phyloP scores from a whole-genome alignment of 1,140 invertebrate species.

The Caenorhabditis tropicalis region DNA sequence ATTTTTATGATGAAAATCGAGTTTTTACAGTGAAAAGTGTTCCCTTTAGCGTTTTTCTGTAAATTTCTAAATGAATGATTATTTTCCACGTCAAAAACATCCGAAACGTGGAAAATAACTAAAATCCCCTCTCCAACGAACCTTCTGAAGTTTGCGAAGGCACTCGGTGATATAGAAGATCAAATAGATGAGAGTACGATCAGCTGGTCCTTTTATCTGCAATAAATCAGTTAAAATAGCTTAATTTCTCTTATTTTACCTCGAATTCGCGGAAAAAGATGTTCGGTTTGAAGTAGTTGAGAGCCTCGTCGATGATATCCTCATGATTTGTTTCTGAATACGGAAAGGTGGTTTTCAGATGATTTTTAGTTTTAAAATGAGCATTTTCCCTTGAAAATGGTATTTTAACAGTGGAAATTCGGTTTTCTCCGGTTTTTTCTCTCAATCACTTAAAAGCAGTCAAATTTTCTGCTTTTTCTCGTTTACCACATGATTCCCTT shows the following conservation, averaged over 20 bases:
- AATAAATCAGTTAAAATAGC: background rate
- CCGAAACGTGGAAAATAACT: too few species aligned
- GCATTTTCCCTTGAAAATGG: too few species aligned
- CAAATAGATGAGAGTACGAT: conserved; percentile 94
- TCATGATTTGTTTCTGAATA: conserved; percentile 75
- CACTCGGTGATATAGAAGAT: conserved; percentile 99
- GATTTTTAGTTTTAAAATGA: too few species aligned
- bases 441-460: too few species aligned
- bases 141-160: conserved; percentile 88
- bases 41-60: too few species aligned
- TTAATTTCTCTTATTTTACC: conserved; percentile 47
- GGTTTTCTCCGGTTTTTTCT: background rate
- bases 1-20: too few species aligned
- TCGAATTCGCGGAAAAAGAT: conserved; percentile 99
- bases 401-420: too few species aligned
- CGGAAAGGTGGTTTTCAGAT: background rate
- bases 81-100: too few species aligned
- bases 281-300: conserved; percentile 97
- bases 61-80: too few species aligned
- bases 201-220: conserved; percentile 73
- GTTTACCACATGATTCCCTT: too few species aligned
- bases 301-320: conserved; percentile 96
- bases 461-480: conserved; percentile 41
- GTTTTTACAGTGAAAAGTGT: too few species aligned
- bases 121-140: conserved; percentile 56